phyloP scores from a whole-genome alignment of 2,888 invertebrate species.

The Epinotia brunnichana region DNA sequence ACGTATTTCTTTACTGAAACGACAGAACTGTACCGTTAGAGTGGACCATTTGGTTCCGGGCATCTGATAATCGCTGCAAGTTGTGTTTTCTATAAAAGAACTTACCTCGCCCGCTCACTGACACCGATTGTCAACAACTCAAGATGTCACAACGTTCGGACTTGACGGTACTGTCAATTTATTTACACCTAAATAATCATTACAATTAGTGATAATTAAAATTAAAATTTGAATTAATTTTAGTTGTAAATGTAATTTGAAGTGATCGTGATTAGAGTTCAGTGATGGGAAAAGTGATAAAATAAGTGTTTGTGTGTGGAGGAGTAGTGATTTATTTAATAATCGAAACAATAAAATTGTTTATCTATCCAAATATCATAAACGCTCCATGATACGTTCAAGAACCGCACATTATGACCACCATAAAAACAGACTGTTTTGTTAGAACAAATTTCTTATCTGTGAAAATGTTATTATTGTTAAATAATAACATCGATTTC shows the following conservation, averaged over 20 bases:
- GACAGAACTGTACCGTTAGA: neutral
- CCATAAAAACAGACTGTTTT: too few relatives aligned
- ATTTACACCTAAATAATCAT: conserved; percentile 6
- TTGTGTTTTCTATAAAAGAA: conserved; percentile 74
- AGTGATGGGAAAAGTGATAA: conserved; percentile 20
- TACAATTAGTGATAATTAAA: neutral
- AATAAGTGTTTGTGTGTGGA: neutral
- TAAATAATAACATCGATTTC: too few relatives aligned
- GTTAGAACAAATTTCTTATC: too few relatives aligned
- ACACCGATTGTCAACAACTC: conserved; percentile 67
- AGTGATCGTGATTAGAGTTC: conserved; percentile 25
- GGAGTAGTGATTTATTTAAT: neutral
- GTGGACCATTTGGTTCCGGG: conserved; percentile 52
- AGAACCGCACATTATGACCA: too few relatives aligned
- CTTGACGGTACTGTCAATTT: conserved; percentile 63
- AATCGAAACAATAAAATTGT: neutral
- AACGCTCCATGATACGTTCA: too few relatives aligned
- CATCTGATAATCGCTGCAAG: conserved; percentile 58
- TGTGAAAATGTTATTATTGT: too few relatives aligned
- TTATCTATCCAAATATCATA: too few relatives aligned
- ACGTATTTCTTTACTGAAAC: too few relatives aligned
- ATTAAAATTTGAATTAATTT: too few relatives aligned
- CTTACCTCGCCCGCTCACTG: conserved; percentile 58
- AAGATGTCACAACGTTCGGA: conserved; percentile 76
- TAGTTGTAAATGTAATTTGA: neutral